Percentiles rank a stretch among this genome's conserved stretches.
phyloP scores from a whole-genome alignment of 1,140 invertebrate genomes.

The Paramacrobiotus metropolitanus region DNA sequence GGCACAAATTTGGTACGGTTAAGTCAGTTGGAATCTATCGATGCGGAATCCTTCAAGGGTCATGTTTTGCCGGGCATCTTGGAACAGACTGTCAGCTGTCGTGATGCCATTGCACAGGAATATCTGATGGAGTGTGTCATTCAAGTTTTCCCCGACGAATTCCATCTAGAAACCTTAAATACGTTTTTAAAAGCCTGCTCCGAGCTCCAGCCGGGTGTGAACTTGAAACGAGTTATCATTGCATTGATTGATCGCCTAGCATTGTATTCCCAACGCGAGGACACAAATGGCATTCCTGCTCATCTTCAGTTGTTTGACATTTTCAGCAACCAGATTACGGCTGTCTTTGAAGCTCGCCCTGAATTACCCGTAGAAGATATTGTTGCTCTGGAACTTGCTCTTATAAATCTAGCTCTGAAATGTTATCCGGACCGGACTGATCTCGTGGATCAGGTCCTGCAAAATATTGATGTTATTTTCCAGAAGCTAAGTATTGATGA shows the following conservation, averaged over 20 bases:
- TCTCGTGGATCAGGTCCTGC: constrained; percentile 82
- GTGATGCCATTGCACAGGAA: constrained; percentile 95
- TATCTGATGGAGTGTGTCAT: constrained; percentile 99
- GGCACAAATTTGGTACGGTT: constrained; percentile 88
- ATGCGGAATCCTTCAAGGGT: constrained; percentile 29
- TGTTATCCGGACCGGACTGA: constrained; percentile 82
- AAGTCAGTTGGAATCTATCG: constrained; percentile 83
- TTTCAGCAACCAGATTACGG: constrained; percentile 84
- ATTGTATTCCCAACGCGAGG: constrained; percentile 31
- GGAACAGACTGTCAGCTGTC: constrained; percentile 88
- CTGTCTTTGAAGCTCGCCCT: constrained; percentile 42
- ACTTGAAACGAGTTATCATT: constrained; percentile 95
- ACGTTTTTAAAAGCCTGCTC: constrained; percentile 89
- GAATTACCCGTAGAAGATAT: constrained; percentile 91
- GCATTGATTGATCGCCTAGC: constrained; percentile 78
- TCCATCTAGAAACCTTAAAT: constrained; percentile 80
- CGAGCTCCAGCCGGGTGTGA: constrained; percentile 76
- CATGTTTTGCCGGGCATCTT: constrained; percentile 67
- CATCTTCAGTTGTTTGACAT: constrained; percentile 90
- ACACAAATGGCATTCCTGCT: constrained; percentile 44
- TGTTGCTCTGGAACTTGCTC: constrained; percentile 74
- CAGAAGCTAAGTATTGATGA: constrained; percentile 45
- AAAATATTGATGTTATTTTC: constrained; percentile 61
- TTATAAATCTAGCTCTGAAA: constrained; percentile 81
- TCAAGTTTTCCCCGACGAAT: constrained; percentile 98